phyloP scores from a whole-genome alignment of 2,888 invertebrate species.

The Amphiduros pacificus region DNA sequence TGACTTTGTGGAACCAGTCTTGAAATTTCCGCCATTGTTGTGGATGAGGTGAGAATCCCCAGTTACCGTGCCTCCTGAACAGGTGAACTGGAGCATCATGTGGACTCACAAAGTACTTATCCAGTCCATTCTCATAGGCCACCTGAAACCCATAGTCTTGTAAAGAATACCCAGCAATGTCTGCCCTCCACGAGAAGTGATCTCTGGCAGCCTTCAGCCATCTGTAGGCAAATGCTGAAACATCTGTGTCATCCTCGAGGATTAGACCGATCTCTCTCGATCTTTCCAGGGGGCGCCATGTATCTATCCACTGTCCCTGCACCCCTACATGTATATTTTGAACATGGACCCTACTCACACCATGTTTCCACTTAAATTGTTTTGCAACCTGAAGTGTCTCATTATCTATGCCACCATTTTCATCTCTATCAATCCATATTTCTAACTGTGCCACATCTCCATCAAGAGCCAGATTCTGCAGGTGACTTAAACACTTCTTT shows the following conservation, averaged over 20 bases:
- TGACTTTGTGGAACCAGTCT: constrained; percentile 4
- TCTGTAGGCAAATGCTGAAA: constrained; percentile 41
- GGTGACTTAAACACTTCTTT: constrained; percentile 19
- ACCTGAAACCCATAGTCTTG: no score
- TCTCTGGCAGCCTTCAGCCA: constrained; percentile 27
- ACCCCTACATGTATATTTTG: constrained; percentile 33
- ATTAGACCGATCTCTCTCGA: constrained; percentile 42
- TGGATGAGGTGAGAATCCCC: neutral
- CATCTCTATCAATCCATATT: constrained; percentile 34
- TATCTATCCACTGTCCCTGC: constrained; percentile 36
- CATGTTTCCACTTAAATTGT: constrained; percentile 30
- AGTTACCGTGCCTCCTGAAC: neutral
- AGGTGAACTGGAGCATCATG: neutral
- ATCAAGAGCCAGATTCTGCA: constrained; percentile 27
- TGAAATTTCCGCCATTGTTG: neutral
- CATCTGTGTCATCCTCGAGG: constrained; percentile 45
- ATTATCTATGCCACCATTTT: constrained; percentile 22
- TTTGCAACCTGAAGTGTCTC: constrained; percentile 24
- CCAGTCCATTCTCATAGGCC: neutral
- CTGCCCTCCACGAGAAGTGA: neutral
- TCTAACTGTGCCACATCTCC: constrained; percentile 28
- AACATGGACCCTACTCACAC: constrained; percentile 26
- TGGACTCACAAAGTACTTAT: neutral
- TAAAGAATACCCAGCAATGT: neutral
- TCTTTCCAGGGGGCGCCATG: constrained; percentile 35